These are phyloP conservation scores for Piprites chloris DNA, from an alignment of 2,113 vertebrate species.

Conservation along the genomic window DNA sequence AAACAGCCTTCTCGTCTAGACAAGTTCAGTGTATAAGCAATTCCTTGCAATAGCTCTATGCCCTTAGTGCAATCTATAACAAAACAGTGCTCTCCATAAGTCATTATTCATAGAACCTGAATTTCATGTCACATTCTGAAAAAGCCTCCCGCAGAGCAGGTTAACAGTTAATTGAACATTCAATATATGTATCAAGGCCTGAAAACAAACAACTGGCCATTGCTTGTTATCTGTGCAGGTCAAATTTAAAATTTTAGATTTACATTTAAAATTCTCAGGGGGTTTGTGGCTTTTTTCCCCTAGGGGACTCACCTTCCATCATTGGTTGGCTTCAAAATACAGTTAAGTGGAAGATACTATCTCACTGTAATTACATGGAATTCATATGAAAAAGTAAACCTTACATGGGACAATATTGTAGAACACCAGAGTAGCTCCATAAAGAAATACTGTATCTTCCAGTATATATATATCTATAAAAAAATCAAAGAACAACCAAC, in stretches of 20 bases:
- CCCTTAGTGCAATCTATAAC: slow-evolving; percentile 53
- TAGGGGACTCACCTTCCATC: slow-evolving; percentile 69
- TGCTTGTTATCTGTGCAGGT: slow-evolving; percentile 52
- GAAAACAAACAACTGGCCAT: slow-evolving; percentile 47
- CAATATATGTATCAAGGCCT: slow-evolving; percentile 55
- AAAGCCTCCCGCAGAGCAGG: slow-evolving; percentile 73
- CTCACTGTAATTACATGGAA: slow-evolving; percentile 69
- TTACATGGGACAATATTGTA: slow-evolving; percentile 70
- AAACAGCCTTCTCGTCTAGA: slow-evolving; percentile 46
- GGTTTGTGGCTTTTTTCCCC: background rate
- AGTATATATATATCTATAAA: slow-evolving; percentile 29
- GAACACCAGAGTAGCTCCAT: slow-evolving; percentile 71
- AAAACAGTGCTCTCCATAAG: slow-evolving; percentile 58
- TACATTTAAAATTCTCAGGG: slow-evolving; percentile 62
- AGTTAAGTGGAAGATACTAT: slow-evolving; percentile 72
- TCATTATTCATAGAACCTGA: slow-evolving; percentile 67
- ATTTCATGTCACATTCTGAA: slow-evolving; percentile 70
- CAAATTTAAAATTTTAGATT: slow-evolving; percentile 40
- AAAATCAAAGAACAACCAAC: background rate
- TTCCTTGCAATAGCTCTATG: slow-evolving; percentile 47
- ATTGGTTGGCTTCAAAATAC: slow-evolving; percentile 74
- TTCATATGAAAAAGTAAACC: slow-evolving; percentile 72
- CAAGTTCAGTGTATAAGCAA: slow-evolving; percentile 6
- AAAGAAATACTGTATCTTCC: slow-evolving; percentile 70
- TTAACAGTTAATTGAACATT: slow-evolving; percentile 68